Evolutionary conservation across 2,113 vertebrate species (phyloP), one percentile per base, ranked within the genome.

Genomic region (Otolemur garnettii): DNA sequence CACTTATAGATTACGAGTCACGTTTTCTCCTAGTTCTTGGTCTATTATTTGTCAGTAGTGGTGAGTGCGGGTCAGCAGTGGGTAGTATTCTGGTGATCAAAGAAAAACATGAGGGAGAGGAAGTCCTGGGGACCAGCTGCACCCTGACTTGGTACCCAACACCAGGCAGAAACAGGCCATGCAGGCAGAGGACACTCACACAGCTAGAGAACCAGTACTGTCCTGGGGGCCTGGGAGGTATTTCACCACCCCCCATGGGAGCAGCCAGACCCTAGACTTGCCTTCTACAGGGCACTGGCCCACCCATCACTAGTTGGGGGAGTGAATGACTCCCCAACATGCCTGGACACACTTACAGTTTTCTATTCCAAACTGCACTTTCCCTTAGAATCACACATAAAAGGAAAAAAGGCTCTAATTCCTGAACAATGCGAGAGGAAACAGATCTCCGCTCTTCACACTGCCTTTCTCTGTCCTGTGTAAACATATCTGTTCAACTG

Each of bases 381-480:
- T 55, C 59, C 38, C 21, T 57, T 28, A 30, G 19, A 33, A 38
- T 26, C 66, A 57, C 0, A 4, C 22, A 35, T 5, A 19, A 2
- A 7, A 19, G 26, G 45, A 45, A 30, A 33, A n/a, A n/a, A 33
- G 96, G 71, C 62, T 80, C 50, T 82, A 79, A 97, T 64, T 97
- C 93, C 97, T 94, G 94, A 98, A 97, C 90, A 97, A 97, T 90
- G 91, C 78, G 96, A 95, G 97, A 97, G 98, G 98, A 98, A 98
- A 98, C 93, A 97, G 98, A 98, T 98, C 85, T 95, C 60, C 94
- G 95, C 96, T 96, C 95, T 96, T 95, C 66, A 62, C 87, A 80
- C 90, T 93, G 98, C 96, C 98, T 96, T 95, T 91, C 92, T 98
- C 88, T 96, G 97, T 77, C 72, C 82, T 81, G 45, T 66, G 89